Percentiles rank a stretch among this genome's conserved stretches.
Conservation (phyloP, 2,888 invertebrate species). For the Drosophila nigricruria region DNA sequence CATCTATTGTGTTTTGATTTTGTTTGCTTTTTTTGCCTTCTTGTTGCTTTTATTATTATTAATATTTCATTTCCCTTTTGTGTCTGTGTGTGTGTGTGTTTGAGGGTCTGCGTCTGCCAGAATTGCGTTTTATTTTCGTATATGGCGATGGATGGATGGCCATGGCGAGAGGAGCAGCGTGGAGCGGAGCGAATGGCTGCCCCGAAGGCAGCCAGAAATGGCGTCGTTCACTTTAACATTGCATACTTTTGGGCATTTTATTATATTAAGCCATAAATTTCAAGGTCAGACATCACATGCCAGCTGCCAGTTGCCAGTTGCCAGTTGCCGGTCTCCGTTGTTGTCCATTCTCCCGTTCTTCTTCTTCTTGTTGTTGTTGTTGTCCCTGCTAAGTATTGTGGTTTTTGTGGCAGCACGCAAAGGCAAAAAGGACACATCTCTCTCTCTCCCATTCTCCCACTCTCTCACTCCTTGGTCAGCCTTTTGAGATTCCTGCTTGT, state of each 20-base stretch:
- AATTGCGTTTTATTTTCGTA: conserved; percentile 66
- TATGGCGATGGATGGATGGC: not conserved
- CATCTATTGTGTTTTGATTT: conserved; percentile 50
- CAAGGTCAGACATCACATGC: conserved; percentile 74
- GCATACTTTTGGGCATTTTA: conserved; percentile 60
- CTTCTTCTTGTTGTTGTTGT: not conserved
- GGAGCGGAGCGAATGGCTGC: conserved; percentile 31
- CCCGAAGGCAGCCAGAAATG: conserved; percentile 55
- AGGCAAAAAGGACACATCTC: conserved; percentile 51
- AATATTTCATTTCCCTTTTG: conserved; percentile 72
- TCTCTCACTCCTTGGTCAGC: conserved; percentile 30
- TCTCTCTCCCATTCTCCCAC: conserved; percentile 21
- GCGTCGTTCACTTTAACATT: conserved; percentile 63
- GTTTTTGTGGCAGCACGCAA: conserved; percentile 53
- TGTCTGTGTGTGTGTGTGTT: not conserved
- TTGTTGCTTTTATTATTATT: conserved; percentile 75
- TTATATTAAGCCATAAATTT: conserved; percentile 79
- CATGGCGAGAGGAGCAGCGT: not conserved
- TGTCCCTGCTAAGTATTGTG: conserved; percentile 29
- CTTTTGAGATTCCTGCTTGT: conserved; percentile 55
- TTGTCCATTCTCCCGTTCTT: conserved; percentile 17
- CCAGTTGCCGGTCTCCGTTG: conserved; percentile 39
- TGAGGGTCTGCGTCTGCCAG: conserved; percentile 13
- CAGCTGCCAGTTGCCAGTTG: conserved; percentile 60
- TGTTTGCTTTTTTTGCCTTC: conserved; percentile 38